Evolutionary conservation across 2,797 vertebrate species (phyloP).

Genomic region (Taeniopygia guttata): DNA sequence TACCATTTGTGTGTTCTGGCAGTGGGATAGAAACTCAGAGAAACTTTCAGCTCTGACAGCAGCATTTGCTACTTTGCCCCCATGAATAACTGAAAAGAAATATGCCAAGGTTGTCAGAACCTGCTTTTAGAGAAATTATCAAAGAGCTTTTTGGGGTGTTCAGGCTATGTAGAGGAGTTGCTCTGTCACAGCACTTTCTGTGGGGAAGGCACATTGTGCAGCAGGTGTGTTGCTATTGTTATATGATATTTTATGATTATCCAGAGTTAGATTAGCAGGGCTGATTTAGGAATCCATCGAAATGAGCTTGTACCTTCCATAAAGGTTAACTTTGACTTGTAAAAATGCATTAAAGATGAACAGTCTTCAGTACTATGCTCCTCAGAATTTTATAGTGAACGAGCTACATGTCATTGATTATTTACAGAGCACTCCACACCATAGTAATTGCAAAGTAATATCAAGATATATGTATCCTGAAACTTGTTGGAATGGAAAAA

Average conservation of each 20-base stretch:
- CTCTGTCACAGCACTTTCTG: background rate
- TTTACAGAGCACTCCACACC: constrained; percentile 60
- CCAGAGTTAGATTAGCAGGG: background rate
- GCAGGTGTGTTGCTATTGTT: background rate
- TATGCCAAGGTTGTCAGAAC: background rate
- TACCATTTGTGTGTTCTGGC: background rate
- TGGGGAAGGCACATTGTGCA: background rate
- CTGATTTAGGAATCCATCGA: constrained; percentile 31
- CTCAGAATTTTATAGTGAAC: constrained; percentile 61
- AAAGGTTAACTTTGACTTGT: constrained; percentile 68
- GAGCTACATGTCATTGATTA: constrained; percentile 63
- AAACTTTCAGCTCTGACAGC: background rate
- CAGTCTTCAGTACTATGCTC: constrained; percentile 23
- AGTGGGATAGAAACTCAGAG: background rate
- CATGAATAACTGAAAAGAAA: background rate
- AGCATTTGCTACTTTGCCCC: background rate
- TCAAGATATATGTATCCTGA: constrained; percentile 61
- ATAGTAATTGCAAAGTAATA: constrained; percentile 60
- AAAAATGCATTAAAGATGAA: constrained; percentile 64
- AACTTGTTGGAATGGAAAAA: constrained; percentile 69
- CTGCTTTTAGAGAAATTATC: background rate
- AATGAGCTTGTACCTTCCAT: constrained; percentile 39
- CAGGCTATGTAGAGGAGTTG: background rate
- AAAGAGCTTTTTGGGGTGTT: background rate
- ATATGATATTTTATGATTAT: background rate